phyloP scores from a whole-genome alignment of 1,140 invertebrate genomes.

The Caenorhabditis elegans region DNA sequence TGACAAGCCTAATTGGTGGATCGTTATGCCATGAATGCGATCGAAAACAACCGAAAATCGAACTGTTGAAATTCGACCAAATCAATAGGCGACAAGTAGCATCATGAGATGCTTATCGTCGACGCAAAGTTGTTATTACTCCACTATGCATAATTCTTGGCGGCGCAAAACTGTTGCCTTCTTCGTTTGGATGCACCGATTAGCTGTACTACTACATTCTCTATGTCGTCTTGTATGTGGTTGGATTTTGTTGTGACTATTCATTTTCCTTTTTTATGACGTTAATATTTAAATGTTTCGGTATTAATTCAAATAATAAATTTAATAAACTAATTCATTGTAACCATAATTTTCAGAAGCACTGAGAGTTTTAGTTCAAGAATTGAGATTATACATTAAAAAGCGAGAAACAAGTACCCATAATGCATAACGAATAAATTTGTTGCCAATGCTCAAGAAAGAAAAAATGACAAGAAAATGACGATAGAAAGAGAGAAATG shows the following conservation, averaged over 20 bases:
- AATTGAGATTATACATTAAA: neutral
- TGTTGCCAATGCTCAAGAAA: slow-evolving; percentile 21
- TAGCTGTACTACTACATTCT: slow-evolving; percentile 14
- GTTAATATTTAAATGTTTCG: no score
- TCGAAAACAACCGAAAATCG: slow-evolving; percentile 15
- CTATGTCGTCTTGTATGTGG: neutral
- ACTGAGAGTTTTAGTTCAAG: neutral
- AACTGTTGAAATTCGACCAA: slow-evolving; percentile 16
- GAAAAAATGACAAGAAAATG: neutral
- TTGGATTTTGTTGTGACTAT: no score
- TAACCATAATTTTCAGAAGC: neutral
- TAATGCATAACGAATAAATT: slow-evolving; percentile 2
- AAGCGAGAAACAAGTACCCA: neutral
- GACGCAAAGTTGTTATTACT: slow-evolving; percentile 26
- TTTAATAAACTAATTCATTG: slow-evolving; percentile 1
- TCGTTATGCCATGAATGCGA: slow-evolving; percentile 31
- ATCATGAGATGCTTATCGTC: slow-evolving; percentile 31
- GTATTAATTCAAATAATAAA: no score
- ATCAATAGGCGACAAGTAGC: slow-evolving; percentile 31
- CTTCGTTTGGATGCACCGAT: slow-evolving; percentile 21
- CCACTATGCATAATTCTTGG: slow-evolving; percentile 8
- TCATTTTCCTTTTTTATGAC: no score
- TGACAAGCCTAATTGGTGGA: slow-evolving; percentile 25
- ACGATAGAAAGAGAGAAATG: neutral
- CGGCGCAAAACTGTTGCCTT: slow-evolving; percentile 27